Base-by-base conservation (phyloP, 2,113 vertebrate species). In the Xyliphius kryptos region DNA sequence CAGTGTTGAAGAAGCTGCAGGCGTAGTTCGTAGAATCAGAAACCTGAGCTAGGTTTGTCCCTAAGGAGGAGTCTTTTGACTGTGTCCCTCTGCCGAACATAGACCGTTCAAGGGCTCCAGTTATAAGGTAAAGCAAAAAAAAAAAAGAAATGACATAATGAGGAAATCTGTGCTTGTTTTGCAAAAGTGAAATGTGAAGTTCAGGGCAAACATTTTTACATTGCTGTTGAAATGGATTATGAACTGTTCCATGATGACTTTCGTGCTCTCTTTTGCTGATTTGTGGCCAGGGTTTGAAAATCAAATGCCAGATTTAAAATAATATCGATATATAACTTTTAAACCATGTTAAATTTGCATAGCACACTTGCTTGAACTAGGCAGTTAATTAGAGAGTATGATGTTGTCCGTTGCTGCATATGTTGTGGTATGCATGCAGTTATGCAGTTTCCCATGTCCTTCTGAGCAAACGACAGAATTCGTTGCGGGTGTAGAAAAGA, bases 1-100 rank as follows among this genome's bases (percentile, higher is more conserved):
- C 94, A 97, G 94, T 93, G 93, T 91, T 95, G 96, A 97, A 94
- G 95, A 95, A 89, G 91, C 92, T 91, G 94, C 91, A 90, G 91
- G 90, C 87, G 89, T 98, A 97, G 92, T 87, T 92, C 90, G 90
- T 97, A 98, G 90, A 90, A 91, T 94, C 92, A 97, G 93, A n/a
- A n/a, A n/a, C n/a, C n/a, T n/a, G n/a, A n/a, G 93, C 88, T 90
- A 97, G 95, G 56, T 95, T 97, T 92, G 85, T 89, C 88, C 88
- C 87, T 93, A 96, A 91, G 91, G 92, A 94, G 89, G 93, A 93
- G 90, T n/a, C n/a, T n/a, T n/a, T n/a, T n/a, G n/a, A n/a, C n/a
- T 92, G 89, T 92, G 86, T 92, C 87, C 92, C 87, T 89, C 91
- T 89, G 92, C 91, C 92, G 93, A 97, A 91, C 90, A 90, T 95